Conservation (phyloP, 1,140 invertebrate species). For the Lasioglossum baleicum region DNA sequence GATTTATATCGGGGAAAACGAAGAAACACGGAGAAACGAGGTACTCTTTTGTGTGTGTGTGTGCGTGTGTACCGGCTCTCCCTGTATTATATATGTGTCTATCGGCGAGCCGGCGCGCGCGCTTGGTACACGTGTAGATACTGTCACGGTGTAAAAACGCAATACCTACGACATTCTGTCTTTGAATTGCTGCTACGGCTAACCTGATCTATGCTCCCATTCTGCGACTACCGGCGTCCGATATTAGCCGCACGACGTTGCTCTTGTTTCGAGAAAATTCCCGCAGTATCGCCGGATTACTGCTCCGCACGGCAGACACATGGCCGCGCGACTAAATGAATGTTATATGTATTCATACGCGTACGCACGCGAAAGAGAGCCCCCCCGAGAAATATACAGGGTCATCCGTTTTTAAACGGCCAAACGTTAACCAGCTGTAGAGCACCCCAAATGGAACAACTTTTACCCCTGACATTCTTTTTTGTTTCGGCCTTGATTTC, state of each 20-base stretch:
- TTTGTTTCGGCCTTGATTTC: too few species aligned
- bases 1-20: constrained; percentile 64
- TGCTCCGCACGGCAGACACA: not conserved
- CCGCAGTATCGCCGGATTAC: constrained; percentile 31
- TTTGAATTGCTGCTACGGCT: constrained; percentile 40
- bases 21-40: constrained; percentile 29
- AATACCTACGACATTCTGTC: constrained; percentile 44
- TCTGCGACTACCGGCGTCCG: constrained; percentile 25
- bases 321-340: constrained; percentile 7
- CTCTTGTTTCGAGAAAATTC: constrained; percentile 30
- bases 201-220: constrained; percentile 38
- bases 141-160: constrained; percentile 11
- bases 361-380: too few species aligned
- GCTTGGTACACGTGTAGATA: not conserved
- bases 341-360: constrained; percentile 33
- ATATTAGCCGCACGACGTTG: constrained; percentile 47
- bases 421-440: too few species aligned
- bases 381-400: constrained; percentile 13
- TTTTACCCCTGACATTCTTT: too few species aligned
- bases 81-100: constrained; percentile 7
- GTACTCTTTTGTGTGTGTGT: too few species aligned
- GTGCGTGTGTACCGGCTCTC: not conserved
- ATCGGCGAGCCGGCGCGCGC: not conserved
- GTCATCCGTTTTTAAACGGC: too few species aligned
- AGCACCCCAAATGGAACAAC: too few species aligned